Evolutionary conservation across 2,113 vertebrate species (phyloP).

Genomic region (Bathybates hornii): DNA sequence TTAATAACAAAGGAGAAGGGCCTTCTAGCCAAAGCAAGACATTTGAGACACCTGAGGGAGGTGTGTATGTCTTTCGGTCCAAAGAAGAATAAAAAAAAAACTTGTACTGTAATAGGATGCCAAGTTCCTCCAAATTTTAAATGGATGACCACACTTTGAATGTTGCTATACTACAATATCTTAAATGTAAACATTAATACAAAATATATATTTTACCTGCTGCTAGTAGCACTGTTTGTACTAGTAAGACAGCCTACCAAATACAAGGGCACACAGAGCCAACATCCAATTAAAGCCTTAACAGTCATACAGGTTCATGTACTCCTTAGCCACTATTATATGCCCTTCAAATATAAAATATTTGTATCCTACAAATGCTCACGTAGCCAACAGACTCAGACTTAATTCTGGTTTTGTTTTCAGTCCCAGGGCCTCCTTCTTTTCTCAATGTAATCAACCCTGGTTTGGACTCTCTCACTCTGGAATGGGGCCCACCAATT

Average conservation of each 20-base stretch:
- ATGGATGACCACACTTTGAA: background rate
- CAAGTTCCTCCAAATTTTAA: background rate
- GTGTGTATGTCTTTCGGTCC: slow-evolving; percentile 53
- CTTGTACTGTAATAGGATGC: background rate
- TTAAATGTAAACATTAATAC: background rate
- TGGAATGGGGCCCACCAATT: slow-evolving; percentile 86
- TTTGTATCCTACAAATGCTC: background rate
- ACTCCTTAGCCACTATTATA: background rate
- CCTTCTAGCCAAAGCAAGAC: slow-evolving; percentile 76
- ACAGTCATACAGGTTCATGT: background rate
- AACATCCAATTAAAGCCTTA: background rate
- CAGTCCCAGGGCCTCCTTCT: slow-evolving; percentile 85
- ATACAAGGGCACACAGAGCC: background rate
- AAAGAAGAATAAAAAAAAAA: background rate
- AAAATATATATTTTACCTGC: background rate
- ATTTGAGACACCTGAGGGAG: slow-evolving; percentile 91
- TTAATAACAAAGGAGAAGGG: slow-evolving; percentile 91
- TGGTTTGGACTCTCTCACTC: slow-evolving; percentile 81
- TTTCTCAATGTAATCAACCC: slow-evolving; percentile 78
- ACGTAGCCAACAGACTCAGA: background rate
- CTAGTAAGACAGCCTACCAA: background rate
- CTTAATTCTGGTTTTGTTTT: background rate
- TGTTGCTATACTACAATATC: background rate
- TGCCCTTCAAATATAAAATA: background rate
- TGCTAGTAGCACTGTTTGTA: background rate